Evolutionary conservation across 2,797 vertebrate species (phyloP), one percentile per base, ranked within the genome.

Genomic region (Hafferia zeledoni): DNA sequence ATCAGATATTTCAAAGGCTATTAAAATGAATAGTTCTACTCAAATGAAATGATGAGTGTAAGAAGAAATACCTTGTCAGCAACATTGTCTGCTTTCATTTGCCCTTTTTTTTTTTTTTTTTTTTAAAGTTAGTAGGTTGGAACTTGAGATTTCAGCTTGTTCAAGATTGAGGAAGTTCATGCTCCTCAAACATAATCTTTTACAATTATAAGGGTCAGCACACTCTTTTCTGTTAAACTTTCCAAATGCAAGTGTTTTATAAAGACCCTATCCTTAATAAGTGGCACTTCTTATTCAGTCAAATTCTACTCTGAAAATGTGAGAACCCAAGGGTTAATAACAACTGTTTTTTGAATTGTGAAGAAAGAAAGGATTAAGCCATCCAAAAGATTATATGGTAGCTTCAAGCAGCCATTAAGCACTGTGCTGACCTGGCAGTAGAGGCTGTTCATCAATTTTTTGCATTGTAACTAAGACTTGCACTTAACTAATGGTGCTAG

Each of bases 281-380:
- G 64, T 35, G 43, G 41, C 59, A 90, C 57, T 92, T 96, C 41
- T 90, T 95, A 93, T 91, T 97, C 89, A 97, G 87, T 82, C 80
- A 96, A 94, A 69, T 78, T 94, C 61, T 85, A 71, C 78, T 90
- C 89, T 71, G 92, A 97, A 97, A 94, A 94, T 90, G 46, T 86
- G 75, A 33, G 92, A 96, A 96, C 49, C 75, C 56, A 35, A 90
- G 70, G 67, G 87, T 96, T 97, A 97, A 96, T 94, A 96, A 93
- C n/a, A 31, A 91, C 39, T 89, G 53, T 93, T 93, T 37, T 78
- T 94, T 94, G 59, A 94, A 94, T 95, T 95, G 89, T 93, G 72
- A 93, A 96, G n/a, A 89, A 95, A 91, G 86, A 96, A 95, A 94
- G 0, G 4, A 94, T 97, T 96, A 97, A 97, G 60, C 20, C 46